phyloP scores from a whole-genome alignment of 2,113 vertebrate genomes.

The Oxyruncus cristatus region DNA sequence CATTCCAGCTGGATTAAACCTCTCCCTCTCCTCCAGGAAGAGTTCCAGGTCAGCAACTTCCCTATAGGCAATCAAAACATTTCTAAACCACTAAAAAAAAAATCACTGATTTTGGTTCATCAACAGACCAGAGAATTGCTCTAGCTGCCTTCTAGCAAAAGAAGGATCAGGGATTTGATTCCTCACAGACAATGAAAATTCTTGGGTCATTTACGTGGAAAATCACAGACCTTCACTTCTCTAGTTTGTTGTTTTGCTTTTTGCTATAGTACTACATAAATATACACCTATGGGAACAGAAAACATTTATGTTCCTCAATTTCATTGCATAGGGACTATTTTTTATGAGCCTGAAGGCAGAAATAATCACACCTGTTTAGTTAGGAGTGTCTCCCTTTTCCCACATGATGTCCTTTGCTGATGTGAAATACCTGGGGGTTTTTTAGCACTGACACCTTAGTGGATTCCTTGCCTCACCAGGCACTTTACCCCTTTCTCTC shows the following conservation, averaged over 20 bases:
- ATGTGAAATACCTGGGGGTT: background rate
- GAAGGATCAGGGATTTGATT: background rate
- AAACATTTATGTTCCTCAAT: background rate
- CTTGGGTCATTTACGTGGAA: background rate
- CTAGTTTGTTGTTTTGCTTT: background rate
- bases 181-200: background rate
- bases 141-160: background rate
- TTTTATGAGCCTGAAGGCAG: background rate
- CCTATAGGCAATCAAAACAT: background rate
- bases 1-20: slow-evolving; percentile 34
- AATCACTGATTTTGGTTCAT: background rate
- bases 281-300: background rate
- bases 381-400: background rate
- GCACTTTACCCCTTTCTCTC: background rate
- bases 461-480: background rate
- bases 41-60: background rate
- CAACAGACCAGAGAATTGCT: background rate
- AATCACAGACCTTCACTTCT: background rate
- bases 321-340: background rate
- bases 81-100: background rate
- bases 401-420: background rate
- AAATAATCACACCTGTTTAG: background rate
- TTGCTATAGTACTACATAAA: background rate
- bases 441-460: background rate
- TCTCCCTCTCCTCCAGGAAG: background rate